These are phyloP conservation scores for Luffia ferchaultella DNA, from an alignment of 2,888 invertebrate species.

Conservation along the genomic window DNA sequence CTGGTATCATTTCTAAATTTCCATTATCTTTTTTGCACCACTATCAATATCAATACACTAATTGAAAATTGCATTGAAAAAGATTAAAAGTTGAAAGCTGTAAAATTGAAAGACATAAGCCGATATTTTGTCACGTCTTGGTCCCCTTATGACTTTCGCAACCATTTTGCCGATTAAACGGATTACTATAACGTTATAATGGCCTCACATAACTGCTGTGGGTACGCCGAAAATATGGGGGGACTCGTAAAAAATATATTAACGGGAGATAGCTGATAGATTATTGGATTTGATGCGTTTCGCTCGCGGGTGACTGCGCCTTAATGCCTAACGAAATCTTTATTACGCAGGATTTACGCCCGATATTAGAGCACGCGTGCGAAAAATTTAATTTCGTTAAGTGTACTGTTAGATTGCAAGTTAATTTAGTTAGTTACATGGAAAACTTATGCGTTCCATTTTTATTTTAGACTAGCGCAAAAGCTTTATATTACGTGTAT, in stretches of 20 bases:
- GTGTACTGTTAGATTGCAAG: not conserved
- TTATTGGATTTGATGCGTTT: conserved; percentile 14
- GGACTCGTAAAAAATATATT: not conserved
- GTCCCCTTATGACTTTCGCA: too few relatives aligned
- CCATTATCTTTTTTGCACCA: too few relatives aligned
- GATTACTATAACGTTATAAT: conserved; percentile 1
- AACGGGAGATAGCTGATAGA: conserved; percentile 1
- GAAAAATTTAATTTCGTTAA: not conserved
- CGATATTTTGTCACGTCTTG: too few relatives aligned
- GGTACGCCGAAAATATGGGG: conserved; percentile 1
- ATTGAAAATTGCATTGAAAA: too few relatives aligned
- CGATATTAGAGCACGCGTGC: not conserved
- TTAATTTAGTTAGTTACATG: not conserved
- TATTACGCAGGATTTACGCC: conserved; percentile 29
- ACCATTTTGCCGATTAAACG: conserved; percentile 3
- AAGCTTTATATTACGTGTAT: too few relatives aligned
- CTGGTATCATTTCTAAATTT: too few relatives aligned
- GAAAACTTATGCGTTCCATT: not conserved
- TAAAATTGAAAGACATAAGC: too few relatives aligned
- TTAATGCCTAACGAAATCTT: conserved; percentile 28
- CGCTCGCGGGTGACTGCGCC: conserved; percentile 22
- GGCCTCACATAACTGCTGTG: not conserved
- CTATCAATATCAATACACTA: too few relatives aligned
- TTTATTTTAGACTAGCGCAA: too few relatives aligned
- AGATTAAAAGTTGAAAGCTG: too few relatives aligned